Conservation (phyloP, 23 tunicate genomes). For the Botrylloides violaceus region DNA sequence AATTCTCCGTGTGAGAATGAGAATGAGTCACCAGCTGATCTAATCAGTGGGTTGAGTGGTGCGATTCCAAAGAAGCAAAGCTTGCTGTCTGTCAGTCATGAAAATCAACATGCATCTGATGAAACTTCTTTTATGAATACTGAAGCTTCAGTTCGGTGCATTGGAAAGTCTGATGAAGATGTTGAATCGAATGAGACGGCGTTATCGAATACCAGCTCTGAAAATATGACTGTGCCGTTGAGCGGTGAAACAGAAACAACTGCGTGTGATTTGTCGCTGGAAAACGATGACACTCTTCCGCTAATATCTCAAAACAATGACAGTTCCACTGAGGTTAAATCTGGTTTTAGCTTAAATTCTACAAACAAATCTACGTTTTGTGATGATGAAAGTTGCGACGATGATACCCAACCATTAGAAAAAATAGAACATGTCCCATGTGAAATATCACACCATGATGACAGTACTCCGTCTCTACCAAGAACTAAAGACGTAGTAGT, state of each 20-base stretch:
- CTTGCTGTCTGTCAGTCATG: too few species aligned
- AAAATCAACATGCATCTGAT: too few species aligned
- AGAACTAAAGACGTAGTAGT: background rate
- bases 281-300: background rate
- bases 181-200: background rate
- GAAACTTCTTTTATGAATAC: too few species aligned
- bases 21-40: background rate
- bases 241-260: background rate
- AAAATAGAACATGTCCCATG: background rate
- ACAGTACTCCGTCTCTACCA: background rate
- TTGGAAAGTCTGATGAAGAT: too few species aligned
- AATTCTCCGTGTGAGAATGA: background rate
- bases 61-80: too few species aligned
- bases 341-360: background rate
- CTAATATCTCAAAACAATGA: too few species aligned
- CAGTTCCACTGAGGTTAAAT: too few species aligned
- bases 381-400: too few species aligned
- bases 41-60: background rate
- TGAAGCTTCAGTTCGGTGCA: too few species aligned
- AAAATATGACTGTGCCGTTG: background rate
- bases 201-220: background rate
- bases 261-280: background rate
- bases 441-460: background rate
- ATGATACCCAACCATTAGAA: too few species aligned
- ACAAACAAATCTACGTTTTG: too few species aligned